Evolutionary conservation across 2,888 invertebrate genomes (phyloP).

Genomic region (Megastigmus dorsalis): DNA sequence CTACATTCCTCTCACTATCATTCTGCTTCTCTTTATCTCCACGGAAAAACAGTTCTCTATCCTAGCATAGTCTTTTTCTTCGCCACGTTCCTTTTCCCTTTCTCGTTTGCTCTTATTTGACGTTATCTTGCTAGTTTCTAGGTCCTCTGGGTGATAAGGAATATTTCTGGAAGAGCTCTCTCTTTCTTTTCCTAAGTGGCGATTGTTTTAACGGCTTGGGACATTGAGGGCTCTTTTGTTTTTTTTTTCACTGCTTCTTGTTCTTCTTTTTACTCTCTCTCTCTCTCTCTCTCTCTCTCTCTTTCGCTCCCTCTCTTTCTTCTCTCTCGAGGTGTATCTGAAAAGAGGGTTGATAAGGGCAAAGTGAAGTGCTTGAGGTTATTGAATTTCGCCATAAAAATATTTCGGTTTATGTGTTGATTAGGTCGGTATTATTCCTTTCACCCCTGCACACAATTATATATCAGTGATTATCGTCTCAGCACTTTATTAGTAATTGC

Average conservation of each 20-base stretch:
- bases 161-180: conserved; percentile 48
- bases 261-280: conserved; percentile 10
- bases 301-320: neutral
- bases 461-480: too few relatives aligned
- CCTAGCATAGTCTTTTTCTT: neutral
- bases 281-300: neutral
- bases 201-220: conserved; percentile 52
- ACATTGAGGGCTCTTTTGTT: conserved; percentile 48
- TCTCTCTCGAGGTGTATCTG: conserved; percentile 7
- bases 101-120: conserved; percentile 31
- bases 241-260: too few relatives aligned
- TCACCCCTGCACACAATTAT: neutral
- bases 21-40: neutral
- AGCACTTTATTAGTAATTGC: too few relatives aligned
- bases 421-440: conserved; percentile 1
- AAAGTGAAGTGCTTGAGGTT: neutral
- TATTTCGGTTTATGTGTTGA: conserved; percentile 18
- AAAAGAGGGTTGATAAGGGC: conserved; percentile 31
- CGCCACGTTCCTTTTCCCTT: conserved; percentile 6
- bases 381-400: conserved; percentile 41
- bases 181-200: conserved; percentile 47
- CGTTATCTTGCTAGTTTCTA: conserved; percentile 41
- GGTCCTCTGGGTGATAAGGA: conserved; percentile 47
- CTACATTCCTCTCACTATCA: neutral
- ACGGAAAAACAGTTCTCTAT: conserved; percentile 17